phyloP scores from a whole-genome alignment of 2,888 invertebrate genomes.

The Lithodes maja region DNA sequence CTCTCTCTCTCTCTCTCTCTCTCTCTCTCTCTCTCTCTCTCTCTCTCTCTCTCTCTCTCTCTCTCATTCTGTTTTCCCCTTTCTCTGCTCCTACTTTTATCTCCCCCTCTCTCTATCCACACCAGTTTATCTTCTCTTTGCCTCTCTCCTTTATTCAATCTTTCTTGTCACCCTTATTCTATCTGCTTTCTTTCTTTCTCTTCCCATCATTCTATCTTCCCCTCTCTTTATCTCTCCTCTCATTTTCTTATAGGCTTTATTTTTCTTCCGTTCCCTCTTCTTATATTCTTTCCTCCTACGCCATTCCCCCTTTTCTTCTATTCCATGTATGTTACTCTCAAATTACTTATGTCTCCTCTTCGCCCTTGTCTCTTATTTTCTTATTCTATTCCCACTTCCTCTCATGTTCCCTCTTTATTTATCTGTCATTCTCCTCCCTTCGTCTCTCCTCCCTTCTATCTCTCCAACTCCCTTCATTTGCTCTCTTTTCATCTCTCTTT shows the following conservation, averaged over 20 bases:
- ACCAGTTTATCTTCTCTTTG: background rate
- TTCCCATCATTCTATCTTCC: background rate
- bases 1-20: background rate
- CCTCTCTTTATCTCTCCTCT: background rate
- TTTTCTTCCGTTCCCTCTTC: too few relatives aligned
- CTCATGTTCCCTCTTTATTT: background rate
- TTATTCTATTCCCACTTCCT: background rate
- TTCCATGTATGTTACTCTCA: background rate
- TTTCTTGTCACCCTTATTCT: background rate
- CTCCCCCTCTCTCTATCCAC: background rate
- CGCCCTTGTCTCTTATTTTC: background rate
- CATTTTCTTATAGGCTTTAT: too few relatives aligned
- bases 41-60: background rate
- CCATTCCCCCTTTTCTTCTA: background rate
- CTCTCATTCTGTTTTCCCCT: constrained; percentile 1
- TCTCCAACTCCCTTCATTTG: background rate
- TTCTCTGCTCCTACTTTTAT: background rate
- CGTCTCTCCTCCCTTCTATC: background rate
- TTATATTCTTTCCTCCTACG: too few relatives aligned
- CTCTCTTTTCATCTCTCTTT: background rate
- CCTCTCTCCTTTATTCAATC: background rate
- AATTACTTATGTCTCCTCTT: background rate
- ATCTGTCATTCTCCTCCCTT: background rate
- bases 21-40: background rate
- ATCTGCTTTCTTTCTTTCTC: background rate